Percentiles rank a stretch among this genome's conserved stretches.
These are phyloP conservation scores for Steatornis caripensis DNA, from an alignment of 2,113 vertebrate species.

Conservation along the genomic window DNA sequence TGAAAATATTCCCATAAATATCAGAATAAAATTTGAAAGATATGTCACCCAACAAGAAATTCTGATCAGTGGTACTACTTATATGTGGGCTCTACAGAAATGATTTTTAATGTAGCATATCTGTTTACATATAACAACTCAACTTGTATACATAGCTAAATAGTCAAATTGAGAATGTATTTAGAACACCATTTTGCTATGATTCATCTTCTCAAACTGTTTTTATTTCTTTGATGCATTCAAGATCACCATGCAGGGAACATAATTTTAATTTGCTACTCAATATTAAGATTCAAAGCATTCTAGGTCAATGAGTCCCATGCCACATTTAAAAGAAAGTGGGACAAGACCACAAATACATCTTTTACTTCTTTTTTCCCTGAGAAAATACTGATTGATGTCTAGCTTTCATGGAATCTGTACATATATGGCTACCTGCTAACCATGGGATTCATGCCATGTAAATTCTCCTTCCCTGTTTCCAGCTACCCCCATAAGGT, in stretches of 20 bases:
- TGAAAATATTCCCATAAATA: neutral
- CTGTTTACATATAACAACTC: neutral
- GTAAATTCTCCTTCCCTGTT: neutral
- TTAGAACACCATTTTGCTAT: neutral
- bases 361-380: neutral
- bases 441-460: neutral
- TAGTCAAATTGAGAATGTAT: neutral
- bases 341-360: neutral
- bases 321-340: neutral
- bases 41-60: neutral
- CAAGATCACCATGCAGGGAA: neutral
- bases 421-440: neutral
- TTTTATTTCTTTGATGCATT: neutral
- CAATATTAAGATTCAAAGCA: neutral
- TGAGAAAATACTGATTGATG: neutral
- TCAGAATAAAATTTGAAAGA: neutral
- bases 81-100: neutral
- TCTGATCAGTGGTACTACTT: neutral
- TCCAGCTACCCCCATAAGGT: neutral
- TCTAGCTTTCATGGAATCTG: neutral
- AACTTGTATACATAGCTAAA: neutral
- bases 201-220: neutral
- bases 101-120: neutral
- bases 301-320: neutral
- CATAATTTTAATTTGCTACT: neutral